These are phyloP conservation scores for Steinernema hermaphroditum DNA, from an alignment of 2,888 invertebrate genomes.

Conservation along the genomic window DNA sequence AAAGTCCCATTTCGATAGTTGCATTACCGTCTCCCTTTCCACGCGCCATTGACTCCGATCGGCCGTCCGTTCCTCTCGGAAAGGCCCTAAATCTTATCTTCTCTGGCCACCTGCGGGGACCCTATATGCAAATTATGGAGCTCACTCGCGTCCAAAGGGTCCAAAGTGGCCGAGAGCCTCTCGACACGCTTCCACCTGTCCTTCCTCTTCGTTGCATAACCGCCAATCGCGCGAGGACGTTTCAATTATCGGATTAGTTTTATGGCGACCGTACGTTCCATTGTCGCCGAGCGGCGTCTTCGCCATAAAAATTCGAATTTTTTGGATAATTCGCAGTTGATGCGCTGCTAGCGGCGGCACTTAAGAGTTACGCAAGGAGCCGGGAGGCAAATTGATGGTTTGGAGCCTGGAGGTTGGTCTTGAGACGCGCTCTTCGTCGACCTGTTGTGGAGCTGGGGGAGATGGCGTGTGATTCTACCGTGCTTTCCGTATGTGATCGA, in stretches of 20 bases:
- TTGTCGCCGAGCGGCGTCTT: neutral
- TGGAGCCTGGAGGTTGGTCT: neutral
- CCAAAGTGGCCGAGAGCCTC: neutral
- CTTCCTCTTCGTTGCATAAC: conserved; percentile 11
- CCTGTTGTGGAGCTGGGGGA: too few species aligned
- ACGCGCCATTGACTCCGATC: conserved; percentile 10
- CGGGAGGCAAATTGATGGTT: neutral
- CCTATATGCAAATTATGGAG: neutral
- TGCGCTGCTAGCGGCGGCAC: neutral
- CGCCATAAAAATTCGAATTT: conserved; percentile 4
- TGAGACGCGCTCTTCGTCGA: too few species aligned
- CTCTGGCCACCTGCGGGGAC: conserved; percentile 16
- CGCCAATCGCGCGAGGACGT: conserved; percentile 1
- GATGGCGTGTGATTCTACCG: too few species aligned
- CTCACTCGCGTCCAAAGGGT: neutral
- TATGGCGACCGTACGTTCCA: conserved; percentile 16
- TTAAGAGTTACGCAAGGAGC: neutral
- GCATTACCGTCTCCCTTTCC: neutral
- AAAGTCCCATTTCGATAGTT: conserved; percentile 17
- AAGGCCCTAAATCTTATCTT: conserved; percentile 20
- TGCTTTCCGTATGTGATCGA: too few species aligned
- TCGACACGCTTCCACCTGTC: neutral
- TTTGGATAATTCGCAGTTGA: neutral
- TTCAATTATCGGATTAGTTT: conserved; percentile 25
- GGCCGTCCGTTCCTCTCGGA: neutral